Base-by-base conservation (phyloP, 2,888 invertebrate species). In the Slavum lentiscoides region DNA sequence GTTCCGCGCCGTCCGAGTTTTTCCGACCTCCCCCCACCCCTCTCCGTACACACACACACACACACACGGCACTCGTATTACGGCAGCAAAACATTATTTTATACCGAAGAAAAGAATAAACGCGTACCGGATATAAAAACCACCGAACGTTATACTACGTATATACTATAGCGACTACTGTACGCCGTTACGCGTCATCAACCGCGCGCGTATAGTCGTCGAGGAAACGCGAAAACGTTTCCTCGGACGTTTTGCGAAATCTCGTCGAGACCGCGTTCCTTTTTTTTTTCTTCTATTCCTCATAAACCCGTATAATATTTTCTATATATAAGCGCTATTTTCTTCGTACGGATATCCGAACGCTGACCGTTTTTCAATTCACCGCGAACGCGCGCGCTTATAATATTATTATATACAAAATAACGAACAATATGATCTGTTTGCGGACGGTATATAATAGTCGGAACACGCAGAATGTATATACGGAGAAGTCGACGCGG, bases 51-150 rank as follows among this genome's bases (percentile, higher is more conserved):
- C 13, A 55, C 23, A 64, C 64, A 17, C n/a, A n/a, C 62, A 17
- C 58, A 58, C 21, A 58, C 37, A 19, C 39, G 0, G 19, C 21
- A 21, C 39, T 9, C 19, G 17, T 49, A 68, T 76, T 76, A 76
- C 43, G 67, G 15, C 55, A 23, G n/a, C n/a, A 30, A 30, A 68
- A 76, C 75, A 76, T 76, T 76, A 76, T 67, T 76, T 67, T 76
- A 76, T 76, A 76, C 75, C 67, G 75, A 49, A 76, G 75, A 76
- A 68, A 68, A 76, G 75, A 76, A 76, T 76, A 76, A 76, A 76
- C 59, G 75, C 59, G 75, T 76, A 76, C 75, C 75, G 75, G 75
- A 76, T 76, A 76, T 49, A 49, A 68, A 76, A 76, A 76, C 75
- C 75, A 59, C 75, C 75, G 59, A 76, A 76, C 75, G 59, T 58